Percentiles rank a stretch among this genome's conserved stretches.
phyloP scores from a whole-genome alignment of 2,888 invertebrate species.

The Ophion ventricosus region DNA sequence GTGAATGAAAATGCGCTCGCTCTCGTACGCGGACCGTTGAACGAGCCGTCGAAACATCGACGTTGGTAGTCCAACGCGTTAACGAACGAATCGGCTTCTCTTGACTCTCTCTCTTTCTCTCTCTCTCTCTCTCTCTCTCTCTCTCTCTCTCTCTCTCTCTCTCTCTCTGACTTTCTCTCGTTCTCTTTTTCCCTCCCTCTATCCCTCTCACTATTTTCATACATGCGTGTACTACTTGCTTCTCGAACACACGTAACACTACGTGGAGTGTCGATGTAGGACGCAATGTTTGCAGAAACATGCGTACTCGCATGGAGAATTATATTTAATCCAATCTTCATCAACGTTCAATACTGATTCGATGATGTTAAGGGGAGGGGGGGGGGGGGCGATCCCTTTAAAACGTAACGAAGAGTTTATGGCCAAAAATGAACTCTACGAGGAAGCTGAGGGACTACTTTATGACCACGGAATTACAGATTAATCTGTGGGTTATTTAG shows the following conservation, averaged over 20 bases:
- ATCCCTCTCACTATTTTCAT: background rate
- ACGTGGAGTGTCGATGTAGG: constrained; percentile 55
- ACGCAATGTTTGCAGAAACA: constrained; percentile 11
- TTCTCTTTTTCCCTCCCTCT: no score
- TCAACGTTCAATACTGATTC: background rate
- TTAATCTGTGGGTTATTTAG: no score
- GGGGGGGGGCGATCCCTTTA: no score
- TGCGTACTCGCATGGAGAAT: constrained; percentile 17
- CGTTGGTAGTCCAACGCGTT: constrained; percentile 52
- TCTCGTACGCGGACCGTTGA: constrained; percentile 64
- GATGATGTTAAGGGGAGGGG: no score
- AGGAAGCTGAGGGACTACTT: no score
- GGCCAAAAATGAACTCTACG: no score
- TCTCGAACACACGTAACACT: constrained; percentile 47
- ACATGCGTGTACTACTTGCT: constrained; percentile 21
- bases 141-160: background rate
- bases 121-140: constrained; percentile 26
- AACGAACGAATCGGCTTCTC: constrained; percentile 38
- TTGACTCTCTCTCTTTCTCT: constrained; percentile 15
- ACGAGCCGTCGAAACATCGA: constrained; percentile 54
- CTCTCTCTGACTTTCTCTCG: no score
- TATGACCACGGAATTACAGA: no score
- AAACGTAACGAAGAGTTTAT: no score
- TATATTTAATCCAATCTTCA: background rate
- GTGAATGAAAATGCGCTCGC: constrained; percentile 65